phyloP scores from a whole-genome alignment of 2,113 vertebrate genomes.

The Amphilophus citrinellus region DNA sequence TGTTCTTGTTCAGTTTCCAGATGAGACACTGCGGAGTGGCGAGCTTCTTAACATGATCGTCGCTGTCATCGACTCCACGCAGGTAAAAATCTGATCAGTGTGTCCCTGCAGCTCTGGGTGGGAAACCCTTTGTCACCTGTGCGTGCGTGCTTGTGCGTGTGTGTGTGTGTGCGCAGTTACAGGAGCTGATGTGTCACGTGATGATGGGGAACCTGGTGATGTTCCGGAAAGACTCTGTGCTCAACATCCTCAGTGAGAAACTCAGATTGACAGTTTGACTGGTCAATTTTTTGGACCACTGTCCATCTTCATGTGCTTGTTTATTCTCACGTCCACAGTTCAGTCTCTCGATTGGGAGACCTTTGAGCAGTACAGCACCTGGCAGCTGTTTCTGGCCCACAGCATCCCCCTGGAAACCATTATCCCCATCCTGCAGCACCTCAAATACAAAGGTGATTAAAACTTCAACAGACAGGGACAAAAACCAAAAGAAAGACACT shows the following conservation, averaged over 20 bases:
- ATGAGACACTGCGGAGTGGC: constrained; percentile 92
- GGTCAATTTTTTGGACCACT: neutral
- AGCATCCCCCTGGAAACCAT: constrained; percentile 94
- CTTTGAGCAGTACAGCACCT: constrained; percentile 97
- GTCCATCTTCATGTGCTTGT: neutral
- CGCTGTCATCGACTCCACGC: constrained; percentile 93
- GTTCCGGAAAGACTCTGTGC: constrained; percentile 97
- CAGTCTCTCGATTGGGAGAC: constrained; percentile 98
- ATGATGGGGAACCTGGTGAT: constrained; percentile 98
- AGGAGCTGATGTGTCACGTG: constrained; percentile 97
- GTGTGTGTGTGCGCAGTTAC: constrained; percentile 81
- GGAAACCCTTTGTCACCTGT: neutral
- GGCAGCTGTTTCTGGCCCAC: constrained; percentile 97
- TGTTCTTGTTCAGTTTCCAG: constrained; percentile 87
- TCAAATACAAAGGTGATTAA: constrained; percentile 93
- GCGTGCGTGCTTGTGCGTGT: neutral
- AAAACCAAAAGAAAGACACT: neutral
- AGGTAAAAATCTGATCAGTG: constrained; percentile 60
- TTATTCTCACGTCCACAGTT: constrained; percentile 75
- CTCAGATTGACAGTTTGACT: neutral
- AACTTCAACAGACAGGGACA: neutral
- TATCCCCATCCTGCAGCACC: constrained; percentile 95
- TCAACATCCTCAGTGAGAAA: constrained; percentile 95
- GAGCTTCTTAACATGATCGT: constrained; percentile 99
- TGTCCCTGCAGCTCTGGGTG: neutral